These are phyloP conservation scores for Onthophagus taurus DNA, from an alignment of 1,140 invertebrate genomes.

Conservation along the genomic window DNA sequence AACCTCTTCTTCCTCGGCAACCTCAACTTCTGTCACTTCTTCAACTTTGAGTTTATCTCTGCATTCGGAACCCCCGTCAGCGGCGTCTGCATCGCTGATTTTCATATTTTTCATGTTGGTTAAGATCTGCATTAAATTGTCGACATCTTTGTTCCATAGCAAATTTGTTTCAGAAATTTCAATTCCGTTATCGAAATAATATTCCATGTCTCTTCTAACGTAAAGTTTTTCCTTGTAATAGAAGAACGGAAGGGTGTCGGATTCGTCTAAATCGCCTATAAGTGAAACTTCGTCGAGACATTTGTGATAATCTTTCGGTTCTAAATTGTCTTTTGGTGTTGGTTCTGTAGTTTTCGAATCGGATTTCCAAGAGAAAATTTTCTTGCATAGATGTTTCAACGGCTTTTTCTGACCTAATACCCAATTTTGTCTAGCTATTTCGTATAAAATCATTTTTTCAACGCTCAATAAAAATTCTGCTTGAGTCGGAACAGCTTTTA, in stretches of 20 bases:
- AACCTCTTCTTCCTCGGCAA: not conserved
- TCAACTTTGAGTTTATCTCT: not conserved
- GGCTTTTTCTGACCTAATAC: not conserved
- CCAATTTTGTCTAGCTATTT: slow-evolving; percentile 25
- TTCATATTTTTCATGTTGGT: no score
- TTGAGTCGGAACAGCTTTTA: slow-evolving; percentile 36
- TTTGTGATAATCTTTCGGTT: slow-evolving; percentile 21
- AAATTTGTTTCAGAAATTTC: slow-evolving; percentile 17
- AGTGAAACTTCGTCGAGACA: slow-evolving; percentile 22
- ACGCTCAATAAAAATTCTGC: slow-evolving; percentile 38
- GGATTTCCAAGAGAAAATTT: slow-evolving; percentile 4
- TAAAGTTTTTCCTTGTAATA: slow-evolving; percentile 29
- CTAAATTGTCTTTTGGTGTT: not conserved
- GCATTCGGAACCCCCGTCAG: not conserved
- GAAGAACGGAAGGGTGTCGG: slow-evolving; percentile 23
- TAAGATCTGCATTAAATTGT: slow-evolving; percentile 19
- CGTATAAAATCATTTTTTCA: slow-evolving; percentile 34
- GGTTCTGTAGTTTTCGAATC: not conserved
- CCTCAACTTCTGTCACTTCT: not conserved
- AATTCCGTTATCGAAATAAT: slow-evolving; percentile 21
- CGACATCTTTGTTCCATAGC: slow-evolving; percentile 28
- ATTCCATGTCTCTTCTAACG: slow-evolving; percentile 30
- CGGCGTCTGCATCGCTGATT: not conserved
- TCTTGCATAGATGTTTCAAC: not conserved
- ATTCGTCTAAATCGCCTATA: slow-evolving; percentile 10